Conservation (phyloP, 2,888 invertebrate genomes). For the Drosophila demipolita region DNA sequence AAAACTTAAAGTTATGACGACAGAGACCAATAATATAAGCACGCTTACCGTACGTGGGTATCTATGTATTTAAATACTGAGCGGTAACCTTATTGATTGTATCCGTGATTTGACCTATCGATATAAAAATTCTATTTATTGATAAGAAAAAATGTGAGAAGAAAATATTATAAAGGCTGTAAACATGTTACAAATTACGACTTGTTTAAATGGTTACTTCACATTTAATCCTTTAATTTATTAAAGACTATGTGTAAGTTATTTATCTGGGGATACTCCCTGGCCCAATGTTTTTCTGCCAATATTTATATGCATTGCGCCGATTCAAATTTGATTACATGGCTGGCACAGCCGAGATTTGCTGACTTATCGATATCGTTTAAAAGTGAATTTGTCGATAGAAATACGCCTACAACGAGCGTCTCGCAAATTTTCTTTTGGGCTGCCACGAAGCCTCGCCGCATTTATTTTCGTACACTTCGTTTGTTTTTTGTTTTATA, state of each 20-base stretch:
- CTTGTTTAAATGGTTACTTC: not conserved
- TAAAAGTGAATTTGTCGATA: conserved; percentile 21
- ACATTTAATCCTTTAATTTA: not conserved
- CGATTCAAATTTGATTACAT: not conserved
- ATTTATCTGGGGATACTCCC: not conserved
- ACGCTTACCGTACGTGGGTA: not conserved
- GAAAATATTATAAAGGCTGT: not conserved
- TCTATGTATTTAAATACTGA: not conserved
- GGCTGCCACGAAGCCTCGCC: conserved; percentile 53
- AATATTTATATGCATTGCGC: not conserved
- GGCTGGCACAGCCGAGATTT: not conserved
- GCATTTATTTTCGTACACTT: conserved; percentile 46
- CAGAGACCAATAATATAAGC: not conserved
- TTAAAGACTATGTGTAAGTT: not conserved
- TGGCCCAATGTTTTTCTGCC: not conserved
- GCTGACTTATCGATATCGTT: conserved; percentile 11
- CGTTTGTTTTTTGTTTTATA: conserved; percentile 43
- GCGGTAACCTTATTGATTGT: not conserved
- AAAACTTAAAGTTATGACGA: conserved; percentile 27
- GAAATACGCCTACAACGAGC: conserved; percentile 17
- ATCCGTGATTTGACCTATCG: not conserved
- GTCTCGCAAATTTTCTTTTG: conserved; percentile 41
- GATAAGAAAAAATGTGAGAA: not conserved
- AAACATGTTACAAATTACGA: not conserved
- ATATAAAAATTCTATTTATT: too few relatives aligned